Evolutionary conservation across 2,888 invertebrate species (phyloP), one percentile per base, ranked within the genome.

Genomic region (Entomobrya proxima): DNA sequence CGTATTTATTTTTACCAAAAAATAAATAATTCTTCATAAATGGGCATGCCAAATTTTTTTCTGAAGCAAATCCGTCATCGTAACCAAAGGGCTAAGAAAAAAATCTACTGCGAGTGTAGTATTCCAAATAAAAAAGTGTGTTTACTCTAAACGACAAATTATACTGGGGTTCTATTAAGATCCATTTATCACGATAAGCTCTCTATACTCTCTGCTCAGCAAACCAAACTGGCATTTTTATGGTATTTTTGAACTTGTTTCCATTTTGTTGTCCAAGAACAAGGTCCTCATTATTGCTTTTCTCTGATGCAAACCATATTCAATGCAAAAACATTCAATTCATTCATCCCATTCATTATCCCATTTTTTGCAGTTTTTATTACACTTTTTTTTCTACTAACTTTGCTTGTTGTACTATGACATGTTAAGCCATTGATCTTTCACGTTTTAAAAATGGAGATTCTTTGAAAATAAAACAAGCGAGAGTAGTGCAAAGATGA

Each of bases 161-260:
- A n/a, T n/a, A n/a, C n/a, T n/a, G n/a, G n/a, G n/a, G n/a, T n/a
- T n/a, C n/a, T n/a, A n/a, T n/a, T n/a, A n/a, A n/a, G n/a, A n/a
- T n/a, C n/a, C n/a, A n/a, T n/a, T n/a, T n/a, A n/a, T n/a, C n/a
- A n/a, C n/a, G n/a, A n/a, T n/a, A n/a, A n/a, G n/a, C n/a, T n/a
- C n/a, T n/a, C n/a, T n/a, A n/a, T n/a, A n/a, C n/a, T n/a, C n/a
- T n/a, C 13, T 55, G 11, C 15, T 55, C 55, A 27, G 15, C 18
- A 21, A 2, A 27, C 24, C 55, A n/a, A 18, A 64, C 32, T 27
- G 24, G 15, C 32, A 32, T n/a, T n/a, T 61, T 67, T 67, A 79
- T 79, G 78, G 78, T 79, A 79, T 64, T 67, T 44, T 79, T 79
- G 78, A 79, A 79, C 78, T 61, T 79, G 40, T 44, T 75, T 32